Conservation (phyloP, 2,797 vertebrate genomes). For the Galagoides demidoff region DNA sequence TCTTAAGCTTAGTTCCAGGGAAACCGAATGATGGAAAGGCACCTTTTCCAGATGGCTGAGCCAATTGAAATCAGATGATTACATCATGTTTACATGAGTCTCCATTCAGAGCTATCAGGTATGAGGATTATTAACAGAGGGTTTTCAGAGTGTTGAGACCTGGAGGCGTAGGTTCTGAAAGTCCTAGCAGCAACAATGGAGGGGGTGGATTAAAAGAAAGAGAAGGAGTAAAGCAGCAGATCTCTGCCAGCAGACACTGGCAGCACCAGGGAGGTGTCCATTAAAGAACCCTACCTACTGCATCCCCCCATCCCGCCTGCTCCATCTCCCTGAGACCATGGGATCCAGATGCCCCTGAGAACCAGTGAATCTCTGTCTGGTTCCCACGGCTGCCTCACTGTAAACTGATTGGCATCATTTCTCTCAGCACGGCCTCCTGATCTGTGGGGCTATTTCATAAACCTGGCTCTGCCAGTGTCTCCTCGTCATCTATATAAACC, state of each 20-base stretch:
- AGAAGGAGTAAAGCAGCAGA: not conserved
- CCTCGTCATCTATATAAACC: not conserved
- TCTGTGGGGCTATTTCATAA: not conserved
- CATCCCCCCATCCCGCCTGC: not conserved
- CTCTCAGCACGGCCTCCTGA: not conserved
- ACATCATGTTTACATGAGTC: not conserved
- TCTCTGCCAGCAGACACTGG: not conserved
- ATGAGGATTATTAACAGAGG: not conserved
- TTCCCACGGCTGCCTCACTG: not conserved
- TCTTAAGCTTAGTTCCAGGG: slow-evolving; percentile 79
- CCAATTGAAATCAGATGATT: not conserved
- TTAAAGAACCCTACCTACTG: too few species aligned
- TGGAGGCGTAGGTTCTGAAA: not conserved
- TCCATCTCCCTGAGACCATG: not conserved
- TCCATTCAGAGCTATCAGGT: not conserved
- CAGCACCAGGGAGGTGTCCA: not conserved
- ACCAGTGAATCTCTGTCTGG: not conserved
- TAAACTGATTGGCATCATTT: not conserved
- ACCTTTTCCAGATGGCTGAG: not conserved
- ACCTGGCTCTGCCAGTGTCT: not conserved
- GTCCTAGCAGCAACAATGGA: not conserved
- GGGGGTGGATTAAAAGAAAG: not conserved
- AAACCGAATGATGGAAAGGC: not conserved
- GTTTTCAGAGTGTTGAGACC: not conserved
- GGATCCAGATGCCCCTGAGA: not conserved